Evolutionary conservation across 2,888 invertebrate genomes (phyloP), one percentile per base, ranked within the genome.

Genomic region (Drosophila falleni): DNA sequence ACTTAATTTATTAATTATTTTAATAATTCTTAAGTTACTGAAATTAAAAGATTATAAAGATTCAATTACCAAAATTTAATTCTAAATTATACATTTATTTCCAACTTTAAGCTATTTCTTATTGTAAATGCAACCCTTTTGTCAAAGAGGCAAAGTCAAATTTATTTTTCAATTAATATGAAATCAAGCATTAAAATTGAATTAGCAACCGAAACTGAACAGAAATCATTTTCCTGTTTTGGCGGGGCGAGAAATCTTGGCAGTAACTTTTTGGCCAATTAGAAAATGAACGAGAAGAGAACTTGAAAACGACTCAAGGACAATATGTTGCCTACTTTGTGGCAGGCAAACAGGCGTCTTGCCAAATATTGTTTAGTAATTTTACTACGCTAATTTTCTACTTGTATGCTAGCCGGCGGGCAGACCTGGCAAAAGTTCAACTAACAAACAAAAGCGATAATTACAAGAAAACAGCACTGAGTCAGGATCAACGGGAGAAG

Each of bases 161-260:
- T 78, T 65, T 71, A 80, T 64, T 77, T 90, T 91, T 90, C 91
- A 91, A 91, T 91, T 91, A 91, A 91, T 91, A 91, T 90, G 87
- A 91, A 91, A 91, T 91, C 91, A 91, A 78, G 91, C 91, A 91
- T 91, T 91, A 91, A 91, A 91, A 90, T 91, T 91, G 90, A 83
- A 91, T 91, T 90, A 91, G 91, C 80, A 66, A 70, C 71, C 77
- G 68, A 79, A 83, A 80, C 75, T 74, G 61, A 63, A 65, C 73
- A 75, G 63, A 79, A 84, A 70, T 72, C 74, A 58, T 58, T 46
- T 68, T 61, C 55, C 60, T 33, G 44, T 53, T 53, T 46, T 41
- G 59, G 51, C 39, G 44, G 71, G 35, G 54, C 39, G 58, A 37
- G 60, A 67, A 74, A 83, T 83, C 80, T 86, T 86, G 81, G 80